Percentiles rank a stretch among this genome's conserved stretches.
Conservation (phyloP, 2,888 invertebrate genomes). For the Cheilosia scutellata region DNA sequence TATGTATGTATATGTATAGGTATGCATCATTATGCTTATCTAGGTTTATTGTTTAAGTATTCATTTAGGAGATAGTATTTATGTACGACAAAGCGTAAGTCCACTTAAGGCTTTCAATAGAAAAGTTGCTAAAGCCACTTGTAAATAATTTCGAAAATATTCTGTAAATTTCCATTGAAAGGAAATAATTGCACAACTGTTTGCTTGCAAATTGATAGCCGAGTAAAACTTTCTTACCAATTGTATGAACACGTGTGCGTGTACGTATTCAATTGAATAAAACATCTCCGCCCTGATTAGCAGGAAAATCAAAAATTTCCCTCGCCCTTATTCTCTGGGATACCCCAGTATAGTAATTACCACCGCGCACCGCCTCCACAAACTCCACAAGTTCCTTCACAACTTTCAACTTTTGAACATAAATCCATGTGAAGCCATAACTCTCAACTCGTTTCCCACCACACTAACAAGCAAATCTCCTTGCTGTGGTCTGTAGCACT, state of each 20-base stretch:
- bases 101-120: too few species aligned
- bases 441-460: slow-evolving; percentile 55
- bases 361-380: slow-evolving; percentile 33
- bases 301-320: background rate
- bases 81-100: too few species aligned
- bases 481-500: slow-evolving; percentile 66
- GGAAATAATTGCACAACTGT: background rate
- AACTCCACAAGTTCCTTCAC: slow-evolving; percentile 60
- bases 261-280: slow-evolving; percentile 16
- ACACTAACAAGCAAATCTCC: slow-evolving; percentile 56
- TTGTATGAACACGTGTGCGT: background rate
- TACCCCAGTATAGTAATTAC: slow-evolving; percentile 62
- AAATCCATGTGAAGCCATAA: slow-evolving; percentile 74
- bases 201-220: background rate
- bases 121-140: too few species aligned
- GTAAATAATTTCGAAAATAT: too few species aligned
- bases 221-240: background rate
- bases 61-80: too few species aligned
- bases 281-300: slow-evolving; percentile 23
- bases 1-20: too few species aligned
- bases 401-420: slow-evolving; percentile 71
- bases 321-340: background rate
- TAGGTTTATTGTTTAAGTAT: too few species aligned
- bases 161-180: background rate
- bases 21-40: too few species aligned